phyloP scores from a whole-genome alignment of 2,113 vertebrate genomes.

The Gambusia affinis region DNA sequence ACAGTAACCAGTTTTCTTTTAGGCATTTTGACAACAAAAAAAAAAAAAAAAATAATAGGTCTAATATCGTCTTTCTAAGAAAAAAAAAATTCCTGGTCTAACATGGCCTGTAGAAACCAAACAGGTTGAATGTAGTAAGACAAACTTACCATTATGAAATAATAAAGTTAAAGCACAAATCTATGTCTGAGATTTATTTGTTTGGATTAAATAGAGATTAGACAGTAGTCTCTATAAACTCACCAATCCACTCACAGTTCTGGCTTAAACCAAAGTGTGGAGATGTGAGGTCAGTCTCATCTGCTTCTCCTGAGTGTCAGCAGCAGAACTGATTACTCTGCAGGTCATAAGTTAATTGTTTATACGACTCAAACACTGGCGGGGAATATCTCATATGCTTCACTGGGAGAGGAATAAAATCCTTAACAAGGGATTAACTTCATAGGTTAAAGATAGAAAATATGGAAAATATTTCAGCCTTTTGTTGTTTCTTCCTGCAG shows the following conservation, averaged over 20 bases:
- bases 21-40: not conserved
- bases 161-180: conserved; percentile 27
- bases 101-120: not conserved
- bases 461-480: not conserved
- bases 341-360: conserved; percentile 66
- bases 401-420: conserved; percentile 32
- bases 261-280: conserved; percentile 32
- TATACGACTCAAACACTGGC: conserved; percentile 54
- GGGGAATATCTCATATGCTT: conserved; percentile 46
- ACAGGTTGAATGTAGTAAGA: no score
- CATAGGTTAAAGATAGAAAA: not conserved
- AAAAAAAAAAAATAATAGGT: no score
- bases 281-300: conserved; percentile 46
- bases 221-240: conserved; percentile 26
- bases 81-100: not conserved
- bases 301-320: conserved; percentile 26
- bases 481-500: conserved; percentile 18
- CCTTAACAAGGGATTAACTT: conserved; percentile 20
- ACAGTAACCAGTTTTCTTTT: not conserved
- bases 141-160: conserved; percentile 16
- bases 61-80: not conserved
- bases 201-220: conserved; percentile 20
- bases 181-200: conserved; percentile 19
- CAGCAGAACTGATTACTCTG: conserved; percentile 38
- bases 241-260: conserved; percentile 36